Conservation (phyloP, 2,888 invertebrate species). For the Ceriagrion tenellum region DNA sequence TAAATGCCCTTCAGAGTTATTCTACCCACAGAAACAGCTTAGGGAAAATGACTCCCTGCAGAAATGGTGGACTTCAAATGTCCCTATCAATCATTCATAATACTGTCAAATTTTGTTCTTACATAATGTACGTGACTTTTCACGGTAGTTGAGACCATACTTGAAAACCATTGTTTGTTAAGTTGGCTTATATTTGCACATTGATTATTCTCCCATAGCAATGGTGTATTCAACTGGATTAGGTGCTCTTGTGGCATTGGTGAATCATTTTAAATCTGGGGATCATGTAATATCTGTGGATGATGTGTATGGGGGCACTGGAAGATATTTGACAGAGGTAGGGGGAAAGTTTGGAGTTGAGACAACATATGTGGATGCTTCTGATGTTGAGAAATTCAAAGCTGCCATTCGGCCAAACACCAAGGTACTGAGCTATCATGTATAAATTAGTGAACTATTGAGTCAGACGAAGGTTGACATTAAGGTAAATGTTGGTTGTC, state of each 20-base stretch:
- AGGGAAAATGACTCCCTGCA: too few species aligned
- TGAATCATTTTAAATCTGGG: slow-evolving; percentile 87
- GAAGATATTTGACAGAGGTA: slow-evolving; percentile 84
- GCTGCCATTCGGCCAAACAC: slow-evolving; percentile 89
- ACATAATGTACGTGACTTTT: too few species aligned
- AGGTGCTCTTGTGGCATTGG: slow-evolving; percentile 89
- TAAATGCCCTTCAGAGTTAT: too few species aligned
- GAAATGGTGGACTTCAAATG: too few species aligned
- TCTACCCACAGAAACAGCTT: too few species aligned
- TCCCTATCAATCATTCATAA: too few species aligned
- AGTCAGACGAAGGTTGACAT: background rate
- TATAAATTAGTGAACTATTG: background rate
- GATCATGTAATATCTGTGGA: slow-evolving; percentile 95
- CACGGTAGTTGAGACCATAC: too few species aligned
- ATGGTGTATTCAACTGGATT: slow-evolving; percentile 93
- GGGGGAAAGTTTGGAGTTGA: slow-evolving; percentile 85
- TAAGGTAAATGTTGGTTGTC: background rate
- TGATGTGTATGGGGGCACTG: slow-evolving; percentile 97
- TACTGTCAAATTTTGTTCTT: too few species aligned
- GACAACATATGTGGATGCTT: slow-evolving; percentile 88
- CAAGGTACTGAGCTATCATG: slow-evolving; percentile 80
- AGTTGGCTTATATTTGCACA: too few species aligned
- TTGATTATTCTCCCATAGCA: background rate
- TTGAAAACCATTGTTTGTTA: too few species aligned
- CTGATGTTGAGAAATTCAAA: slow-evolving; percentile 83